Conservation (phyloP, 2,113 vertebrate genomes). For the Pseudorectes ferrugineus region DNA sequence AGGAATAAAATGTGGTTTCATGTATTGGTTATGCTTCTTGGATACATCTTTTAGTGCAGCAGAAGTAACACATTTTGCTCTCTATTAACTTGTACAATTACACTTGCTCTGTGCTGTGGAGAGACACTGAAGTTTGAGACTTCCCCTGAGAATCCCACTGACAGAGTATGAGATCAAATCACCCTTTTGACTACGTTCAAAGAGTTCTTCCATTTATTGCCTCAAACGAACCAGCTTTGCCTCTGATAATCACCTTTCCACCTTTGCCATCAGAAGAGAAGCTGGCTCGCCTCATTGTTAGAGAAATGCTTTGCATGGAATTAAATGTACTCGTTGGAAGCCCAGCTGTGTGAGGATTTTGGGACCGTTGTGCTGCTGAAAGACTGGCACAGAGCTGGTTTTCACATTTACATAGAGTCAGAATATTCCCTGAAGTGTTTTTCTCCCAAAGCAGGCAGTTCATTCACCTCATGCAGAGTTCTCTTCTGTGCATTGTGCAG, state of each 20-base stretch:
- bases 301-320: background rate
- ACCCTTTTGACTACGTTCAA: background rate
- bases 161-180: background rate
- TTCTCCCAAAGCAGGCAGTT: background rate
- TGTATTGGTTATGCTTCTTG: background rate
- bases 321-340: fast-evolving
- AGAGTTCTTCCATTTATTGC: background rate
- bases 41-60: background rate
- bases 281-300: background rate
- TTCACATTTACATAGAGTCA: background rate
- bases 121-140: background rate
- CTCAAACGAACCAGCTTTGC: background rate
- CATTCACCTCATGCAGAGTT: fast-evolving
- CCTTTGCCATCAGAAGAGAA: background rate
- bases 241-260: background rate
- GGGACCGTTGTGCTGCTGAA: background rate
- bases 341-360: background rate
- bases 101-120: background rate
- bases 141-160: background rate
- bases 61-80: background rate
- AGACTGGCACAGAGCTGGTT: background rate
- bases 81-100: background rate
- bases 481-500: background rate
- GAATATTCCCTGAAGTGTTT: background rate
- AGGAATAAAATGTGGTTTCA: background rate